phyloP scores from a whole-genome alignment of 2,888 invertebrate species.

The Lobophora halterata region DNA sequence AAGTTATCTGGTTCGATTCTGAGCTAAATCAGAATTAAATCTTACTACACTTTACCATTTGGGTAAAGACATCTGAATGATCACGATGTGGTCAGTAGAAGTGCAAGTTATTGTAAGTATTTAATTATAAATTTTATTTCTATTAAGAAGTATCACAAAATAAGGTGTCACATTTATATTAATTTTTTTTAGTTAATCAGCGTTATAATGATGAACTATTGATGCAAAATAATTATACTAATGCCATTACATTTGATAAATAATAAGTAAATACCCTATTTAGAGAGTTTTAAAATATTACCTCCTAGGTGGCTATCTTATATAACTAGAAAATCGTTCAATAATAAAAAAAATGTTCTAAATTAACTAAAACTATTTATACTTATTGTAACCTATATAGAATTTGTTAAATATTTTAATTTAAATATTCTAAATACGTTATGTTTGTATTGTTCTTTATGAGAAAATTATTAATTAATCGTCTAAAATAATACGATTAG shows the following conservation, averaged over 20 bases:
- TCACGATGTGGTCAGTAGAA: conserved; percentile 19
- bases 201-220: conserved; percentile 1
- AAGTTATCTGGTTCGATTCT: conserved; percentile 21
- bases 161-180: background rate
- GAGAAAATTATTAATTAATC: conserved; percentile 54
- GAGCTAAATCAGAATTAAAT: conserved; percentile 31
- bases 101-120: conserved; percentile 8
- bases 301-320: conserved; percentile 58
- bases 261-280: conserved; percentile 42
- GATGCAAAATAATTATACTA: conserved; percentile 10
- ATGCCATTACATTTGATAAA: conserved; percentile 47
- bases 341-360: conserved; percentile 75
- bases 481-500: conserved; percentile 68
- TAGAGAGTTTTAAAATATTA: conserved; percentile 56
- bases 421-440: conserved; percentile 58
- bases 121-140: conserved; percentile 1
- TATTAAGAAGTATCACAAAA: background rate
- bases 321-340: conserved; percentile 71
- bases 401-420: conserved; percentile 69
- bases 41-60: conserved; percentile 36
- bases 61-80: conserved; percentile 34
- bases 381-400: conserved; percentile 63
- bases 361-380: conserved; percentile 51
- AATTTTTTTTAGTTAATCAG: background rate
- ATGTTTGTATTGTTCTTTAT: conserved; percentile 69